phyloP scores from a whole-genome alignment of 1,140 invertebrate genomes.

The Danaus melanippus region DNA sequence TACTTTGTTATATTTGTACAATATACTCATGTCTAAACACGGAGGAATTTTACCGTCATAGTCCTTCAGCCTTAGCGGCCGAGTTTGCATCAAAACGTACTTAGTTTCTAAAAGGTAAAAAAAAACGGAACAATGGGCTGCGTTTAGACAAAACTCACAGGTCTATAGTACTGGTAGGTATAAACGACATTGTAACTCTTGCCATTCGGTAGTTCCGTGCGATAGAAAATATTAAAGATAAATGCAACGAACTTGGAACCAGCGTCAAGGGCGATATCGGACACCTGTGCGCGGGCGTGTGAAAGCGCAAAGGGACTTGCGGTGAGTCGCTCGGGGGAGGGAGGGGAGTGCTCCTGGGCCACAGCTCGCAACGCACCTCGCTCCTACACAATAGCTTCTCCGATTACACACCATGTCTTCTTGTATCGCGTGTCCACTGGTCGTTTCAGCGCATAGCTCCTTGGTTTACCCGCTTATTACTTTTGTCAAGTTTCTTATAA shows the following conservation, averaged over 20 bases:
- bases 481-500: constrained; percentile 55
- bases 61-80: constrained; percentile 6
- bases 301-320: constrained; percentile 44
- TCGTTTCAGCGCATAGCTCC: constrained; percentile 47
- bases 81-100: not conserved
- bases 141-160: no score
- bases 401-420: constrained; percentile 62
- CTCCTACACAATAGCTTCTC: constrained; percentile 63
- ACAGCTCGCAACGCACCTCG: constrained; percentile 66
- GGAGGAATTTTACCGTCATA: constrained; percentile 17
- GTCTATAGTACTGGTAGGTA: no score
- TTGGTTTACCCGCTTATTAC: constrained; percentile 52
- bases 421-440: constrained; percentile 62
- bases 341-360: constrained; percentile 25
- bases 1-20: constrained; percentile 55
- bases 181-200: no score
- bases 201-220: not conserved
- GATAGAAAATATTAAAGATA: constrained; percentile 17
- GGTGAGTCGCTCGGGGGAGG: constrained; percentile 18
- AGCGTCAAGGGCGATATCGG: constrained; percentile 64
- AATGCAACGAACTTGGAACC: constrained; percentile 53
- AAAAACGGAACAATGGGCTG: no score
- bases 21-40: constrained; percentile 35
- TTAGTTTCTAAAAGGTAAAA: no score
- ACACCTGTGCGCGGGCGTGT: constrained; percentile 67